Evolutionary conservation across 2,888 invertebrate species (phyloP).

Genomic region (Dryomyza anilis): DNA sequence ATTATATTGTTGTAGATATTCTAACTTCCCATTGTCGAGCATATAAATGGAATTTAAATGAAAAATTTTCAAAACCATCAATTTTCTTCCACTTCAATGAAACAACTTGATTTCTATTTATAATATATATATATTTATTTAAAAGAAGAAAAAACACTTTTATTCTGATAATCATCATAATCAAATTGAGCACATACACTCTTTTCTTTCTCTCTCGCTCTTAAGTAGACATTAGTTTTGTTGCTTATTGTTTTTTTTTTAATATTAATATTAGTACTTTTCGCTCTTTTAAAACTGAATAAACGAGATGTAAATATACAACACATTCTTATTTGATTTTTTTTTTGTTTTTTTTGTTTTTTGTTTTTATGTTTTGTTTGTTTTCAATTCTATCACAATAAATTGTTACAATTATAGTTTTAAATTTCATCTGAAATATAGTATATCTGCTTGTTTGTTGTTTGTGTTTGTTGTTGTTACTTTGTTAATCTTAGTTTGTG

Average conservation of each 20-base stretch:
- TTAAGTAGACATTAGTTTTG: slow-evolving; percentile 26
- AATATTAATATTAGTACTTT: slow-evolving; percentile 25
- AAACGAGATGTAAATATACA: slow-evolving; percentile 32
- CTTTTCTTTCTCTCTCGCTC: slow-evolving; percentile 28
- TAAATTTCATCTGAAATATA: slow-evolving; percentile 51
- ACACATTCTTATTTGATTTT: too few species aligned
- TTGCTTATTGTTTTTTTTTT: slow-evolving; percentile 12
- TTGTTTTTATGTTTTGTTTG: too few species aligned
- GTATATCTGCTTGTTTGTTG: slow-evolving; percentile 29
- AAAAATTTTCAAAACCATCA: too few species aligned
- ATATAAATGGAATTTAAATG: too few species aligned
- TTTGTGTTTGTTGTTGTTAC: slow-evolving; percentile 16
- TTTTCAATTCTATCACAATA: slow-evolving; percentile 52
- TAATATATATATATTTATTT: too few species aligned
- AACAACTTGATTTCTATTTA: background rate
- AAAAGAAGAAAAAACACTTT: slow-evolving; percentile 16
- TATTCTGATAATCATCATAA: slow-evolving; percentile 17
- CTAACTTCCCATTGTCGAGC: too few species aligned
- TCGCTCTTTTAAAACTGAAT: slow-evolving; percentile 37
- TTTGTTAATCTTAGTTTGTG: slow-evolving; percentile 23
- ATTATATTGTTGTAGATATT: too few species aligned
- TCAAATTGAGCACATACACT: slow-evolving; percentile 22
- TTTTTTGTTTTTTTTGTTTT: too few species aligned
- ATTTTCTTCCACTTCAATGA: too few species aligned
- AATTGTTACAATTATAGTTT: slow-evolving; percentile 60